These are phyloP conservation scores for Neomorphus geoffroyi DNA, from an alignment of 2,797 vertebrate genomes.

Conservation along the genomic window DNA sequence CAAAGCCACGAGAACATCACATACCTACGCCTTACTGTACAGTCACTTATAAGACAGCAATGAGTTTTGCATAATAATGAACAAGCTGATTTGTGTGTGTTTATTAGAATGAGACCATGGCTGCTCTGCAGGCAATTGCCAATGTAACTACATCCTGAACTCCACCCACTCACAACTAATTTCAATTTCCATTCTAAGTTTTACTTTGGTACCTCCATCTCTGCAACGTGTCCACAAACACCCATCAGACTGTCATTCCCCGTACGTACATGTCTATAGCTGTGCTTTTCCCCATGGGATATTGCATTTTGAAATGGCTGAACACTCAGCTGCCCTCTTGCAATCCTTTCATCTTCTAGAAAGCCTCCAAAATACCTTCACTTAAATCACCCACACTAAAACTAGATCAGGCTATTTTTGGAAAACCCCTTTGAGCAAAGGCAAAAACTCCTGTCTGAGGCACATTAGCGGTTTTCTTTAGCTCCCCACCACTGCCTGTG, in stretches of 20 bases:
- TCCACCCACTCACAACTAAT: neutral
- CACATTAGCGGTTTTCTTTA: neutral
- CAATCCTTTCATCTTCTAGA: neutral
- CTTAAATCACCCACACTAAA: slow-evolving; percentile 25
- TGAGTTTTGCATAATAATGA: slow-evolving; percentile 37
- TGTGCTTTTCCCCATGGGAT: neutral
- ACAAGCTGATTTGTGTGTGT: slow-evolving; percentile 61
- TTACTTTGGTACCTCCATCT: slow-evolving; percentile 14
- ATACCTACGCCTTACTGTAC: slow-evolving; percentile 64
- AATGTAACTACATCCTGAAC: slow-evolving; percentile 61
- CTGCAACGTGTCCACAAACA: slow-evolving; percentile 3
- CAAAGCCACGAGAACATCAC: slow-evolving; percentile 71
- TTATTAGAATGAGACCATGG: neutral
- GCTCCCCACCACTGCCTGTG: neutral
- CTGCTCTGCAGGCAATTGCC: neutral
- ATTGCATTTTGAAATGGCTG: neutral
- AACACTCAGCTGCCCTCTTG: neutral
- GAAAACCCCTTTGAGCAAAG: slow-evolving; percentile 4
- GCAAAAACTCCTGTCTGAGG: neutral
- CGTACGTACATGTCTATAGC: neutral
- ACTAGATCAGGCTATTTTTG: slow-evolving; percentile 20
- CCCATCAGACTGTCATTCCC: neutral
- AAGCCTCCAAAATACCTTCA: neutral
- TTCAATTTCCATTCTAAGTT: slow-evolving; percentile 71
- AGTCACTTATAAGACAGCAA: slow-evolving; percentile 75